Evolutionary conservation across 1,140 invertebrate species (phyloP), one percentile per base, ranked within the genome.

Genomic region (Bradynema listronoti): DNA sequence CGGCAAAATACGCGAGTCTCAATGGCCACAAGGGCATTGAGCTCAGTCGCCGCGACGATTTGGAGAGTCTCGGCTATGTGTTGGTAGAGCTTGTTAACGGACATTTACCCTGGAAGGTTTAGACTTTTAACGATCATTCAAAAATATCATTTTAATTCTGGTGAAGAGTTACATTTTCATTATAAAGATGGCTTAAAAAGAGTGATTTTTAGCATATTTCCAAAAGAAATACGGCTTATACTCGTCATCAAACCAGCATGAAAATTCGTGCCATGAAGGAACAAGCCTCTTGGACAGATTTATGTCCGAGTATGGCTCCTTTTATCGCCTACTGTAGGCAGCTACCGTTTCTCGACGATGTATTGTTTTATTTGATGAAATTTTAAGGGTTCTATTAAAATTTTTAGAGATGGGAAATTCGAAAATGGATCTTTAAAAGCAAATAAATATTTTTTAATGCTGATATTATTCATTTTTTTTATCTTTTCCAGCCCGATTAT

Each of bases 31-130:
- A 58, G 42, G 65, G 55, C 32, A 61, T 59, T 51, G 71, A 73
- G 61, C 80, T 82, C 53, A 81, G 66, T 42, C 49, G 71, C 9
- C 19, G 71, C 16, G 71, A 73, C 51, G 71, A 73, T 50, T 30
- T 73, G 11, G 71, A 73, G 49, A 75, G 72, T 25, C 29, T 76
- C 1, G 75, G 56, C 4, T 73, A 73, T 65, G 63, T 73, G 1
- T 42, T 73, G 6, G 70, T 73, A 16, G 73, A 73, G 45, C 51
- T 73, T 11, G 54, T 75, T n/a, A 69, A 64, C 49, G 71, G 73
- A 29, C 75, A 67, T 71, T 74, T 60, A 71, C 79, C 58, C 9
- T 72, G 68, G 68, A 66, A 66, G 56, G 57, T 65, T 4, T 39
- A 14, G 24, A 9, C 14, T 0, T 32, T n/a, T 51, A 62, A 16